These are phyloP conservation scores for Diabrotica undecimpunctata DNA, from an alignment of 1,140 invertebrate species.

Conservation along the genomic window DNA sequence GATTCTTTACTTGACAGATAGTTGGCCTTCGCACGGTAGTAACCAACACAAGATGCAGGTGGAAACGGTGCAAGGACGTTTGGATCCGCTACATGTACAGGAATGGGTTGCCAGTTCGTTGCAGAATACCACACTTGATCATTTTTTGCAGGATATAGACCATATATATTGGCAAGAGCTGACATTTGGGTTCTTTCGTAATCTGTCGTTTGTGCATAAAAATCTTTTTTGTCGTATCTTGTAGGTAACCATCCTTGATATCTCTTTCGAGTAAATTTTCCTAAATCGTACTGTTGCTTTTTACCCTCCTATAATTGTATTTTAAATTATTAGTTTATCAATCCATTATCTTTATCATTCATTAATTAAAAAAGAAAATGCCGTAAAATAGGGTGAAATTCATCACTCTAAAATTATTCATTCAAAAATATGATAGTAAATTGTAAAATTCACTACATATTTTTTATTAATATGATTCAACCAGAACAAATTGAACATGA, in stretches of 20 bases:
- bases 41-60: background rate
- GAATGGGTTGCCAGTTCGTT: conserved; percentile 56
- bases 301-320: conserved; percentile 55
- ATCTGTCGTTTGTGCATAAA: conserved; percentile 33
- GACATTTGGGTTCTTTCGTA: conserved; percentile 57
- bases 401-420: no score
- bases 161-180: conserved; percentile 51
- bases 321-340: no score
- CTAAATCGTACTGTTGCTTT: conserved; percentile 57
- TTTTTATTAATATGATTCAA: no score
- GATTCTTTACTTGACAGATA: background rate
- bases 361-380: no score
- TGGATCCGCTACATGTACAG: conserved; percentile 26
- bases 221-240: conserved; percentile 52
- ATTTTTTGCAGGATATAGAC: conserved; percentile 51
- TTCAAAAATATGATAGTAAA: no score
- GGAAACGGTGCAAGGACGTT: background rate
- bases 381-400: no score
- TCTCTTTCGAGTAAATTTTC: conserved; percentile 56
- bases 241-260: conserved; percentile 57
- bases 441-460: no score
- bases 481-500: no score
- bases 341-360: no score
- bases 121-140: conserved; percentile 50
- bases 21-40: background rate